Evolutionary conservation across 2,113 vertebrate genomes (phyloP), one percentile per base, ranked within the genome.

Genomic region (Amazona vittata): DNA sequence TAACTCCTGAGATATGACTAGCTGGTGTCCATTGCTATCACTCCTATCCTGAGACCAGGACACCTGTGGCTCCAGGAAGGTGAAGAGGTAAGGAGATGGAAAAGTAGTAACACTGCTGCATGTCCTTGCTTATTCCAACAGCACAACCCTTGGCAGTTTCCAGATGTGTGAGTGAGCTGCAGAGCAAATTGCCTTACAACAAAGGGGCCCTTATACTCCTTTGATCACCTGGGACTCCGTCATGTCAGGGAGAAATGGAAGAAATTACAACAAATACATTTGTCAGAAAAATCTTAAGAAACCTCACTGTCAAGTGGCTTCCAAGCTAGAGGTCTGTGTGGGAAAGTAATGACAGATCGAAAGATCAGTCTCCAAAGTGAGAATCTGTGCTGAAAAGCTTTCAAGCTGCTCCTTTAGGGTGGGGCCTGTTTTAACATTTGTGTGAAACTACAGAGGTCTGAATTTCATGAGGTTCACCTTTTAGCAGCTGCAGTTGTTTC

Each of bases 321-420:
- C 87, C 74, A 75, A 75, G 74, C 55, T 79, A 64, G 47, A 79
- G 89, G 86, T 83, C 89, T 96, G 3, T 79, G 74, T 93, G 91
- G 93, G 83, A 67, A 94, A 82, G 70, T 94, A 82, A 87, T 64
- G 82, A 90, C 77, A 92, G 88, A 92, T 82, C 4, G 37, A 90
- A 93, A 82, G 85, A 96, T 93, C 85, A 79, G 65, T 85, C 50
- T 70, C 74, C 59, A 69, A 90, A 67, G 60, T 75, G 91, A 93
- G 87, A 93, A 75, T 78, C 74, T 90, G 73, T 83, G 60, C 78
- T 87, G 82, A 75, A 90, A 89, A 90, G 93, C 90, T 78, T 94
- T 87, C 53, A 74, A 57, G 87, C 65, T 79, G 43, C 50, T 92
- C 31, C 65, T 93, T 82, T 75, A 49, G 62, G 76, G 65, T 88